Conservation (phyloP, 2,797 vertebrate genomes). For the Schizopygopsis pylzovi region DNA sequence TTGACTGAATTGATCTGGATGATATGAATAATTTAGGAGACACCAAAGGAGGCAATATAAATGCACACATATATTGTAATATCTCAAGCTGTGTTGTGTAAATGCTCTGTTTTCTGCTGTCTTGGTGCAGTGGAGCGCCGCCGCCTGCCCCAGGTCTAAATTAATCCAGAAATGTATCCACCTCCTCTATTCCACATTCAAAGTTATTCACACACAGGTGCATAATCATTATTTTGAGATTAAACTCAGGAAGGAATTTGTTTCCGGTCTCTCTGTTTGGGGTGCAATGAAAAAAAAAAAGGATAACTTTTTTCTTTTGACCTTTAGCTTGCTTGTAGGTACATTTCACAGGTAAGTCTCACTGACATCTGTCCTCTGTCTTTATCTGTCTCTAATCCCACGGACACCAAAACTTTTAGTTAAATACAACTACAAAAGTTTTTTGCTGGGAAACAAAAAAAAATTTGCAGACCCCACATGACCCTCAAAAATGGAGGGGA, state of each 20-base stretch:
- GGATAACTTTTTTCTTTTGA: slow-evolving; percentile 55
- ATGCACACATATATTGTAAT: slow-evolving; percentile 85
- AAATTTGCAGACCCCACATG: background rate
- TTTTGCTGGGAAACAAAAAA: slow-evolving; percentile 51
- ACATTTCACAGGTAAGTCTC: slow-evolving; percentile 61
- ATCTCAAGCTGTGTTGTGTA: slow-evolving; percentile 67
- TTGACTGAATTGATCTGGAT: slow-evolving; percentile 77
- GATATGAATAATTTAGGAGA: slow-evolving; percentile 83
- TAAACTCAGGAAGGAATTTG: slow-evolving; percentile 65
- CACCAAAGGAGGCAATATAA: slow-evolving; percentile 84
- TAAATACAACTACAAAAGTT: slow-evolving; percentile 57
- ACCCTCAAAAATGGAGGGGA: background rate
- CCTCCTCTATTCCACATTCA: slow-evolving; percentile 67
- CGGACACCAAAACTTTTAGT: slow-evolving; percentile 51
- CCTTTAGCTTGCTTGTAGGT: slow-evolving; percentile 68
- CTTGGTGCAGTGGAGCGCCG: slow-evolving; percentile 63
- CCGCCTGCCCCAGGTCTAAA: slow-evolving; percentile 65
- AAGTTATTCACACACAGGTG: slow-evolving; percentile 77
- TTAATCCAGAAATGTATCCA: slow-evolving; percentile 76
- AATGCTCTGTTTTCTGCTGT: slow-evolving; percentile 66
- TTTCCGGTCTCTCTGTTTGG: slow-evolving; percentile 45
- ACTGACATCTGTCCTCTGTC: slow-evolving; percentile 59
- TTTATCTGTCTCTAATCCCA: slow-evolving; percentile 58
- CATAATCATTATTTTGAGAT: slow-evolving; percentile 79
- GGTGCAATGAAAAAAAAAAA: background rate